Evolutionary conservation across 2,888 invertebrate species (phyloP).

Genomic region (Magallana nippona): DNA sequence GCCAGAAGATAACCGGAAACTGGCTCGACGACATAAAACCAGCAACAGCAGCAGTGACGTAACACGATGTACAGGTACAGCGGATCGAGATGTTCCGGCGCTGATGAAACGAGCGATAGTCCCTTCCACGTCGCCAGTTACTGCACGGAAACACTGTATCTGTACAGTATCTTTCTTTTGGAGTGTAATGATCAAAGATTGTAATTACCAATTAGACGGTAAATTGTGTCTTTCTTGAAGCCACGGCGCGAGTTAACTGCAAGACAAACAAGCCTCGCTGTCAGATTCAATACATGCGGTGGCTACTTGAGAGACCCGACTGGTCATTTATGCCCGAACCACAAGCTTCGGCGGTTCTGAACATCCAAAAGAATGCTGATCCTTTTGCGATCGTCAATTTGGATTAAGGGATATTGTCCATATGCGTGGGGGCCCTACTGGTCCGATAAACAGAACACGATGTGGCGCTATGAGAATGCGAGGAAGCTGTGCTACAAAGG

Average conservation of each 20-base stretch:
- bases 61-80: slow-evolving; percentile 7
- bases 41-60: slow-evolving; percentile 26
- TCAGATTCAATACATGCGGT: slow-evolving; percentile 36
- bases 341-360: slow-evolving; percentile 1
- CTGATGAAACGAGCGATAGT: slow-evolving; percentile 29
- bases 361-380: slow-evolving; percentile 23
- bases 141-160: slow-evolving; percentile 37
- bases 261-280: slow-evolving; percentile 44
- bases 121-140: slow-evolving; percentile 39
- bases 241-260: slow-evolving; percentile 36
- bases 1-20: slow-evolving; percentile 29
- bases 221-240: slow-evolving; percentile 40
- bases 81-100: slow-evolving; percentile 23
- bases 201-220: slow-evolving; percentile 44
- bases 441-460: slow-evolving; percentile 24
- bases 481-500: not conserved
- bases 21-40: slow-evolving; percentile 9
- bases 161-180: slow-evolving; percentile 41
- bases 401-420: slow-evolving; percentile 32
- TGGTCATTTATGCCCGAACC: slow-evolving; percentile 41
- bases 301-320: slow-evolving; percentile 5
- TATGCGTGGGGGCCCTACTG: slow-evolving; percentile 17
- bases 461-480: slow-evolving; percentile 12
- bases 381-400: slow-evolving; percentile 16
- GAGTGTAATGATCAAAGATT: slow-evolving; percentile 43